Evolutionary conservation across 2,888 invertebrate species (phyloP).

Genomic region (Amiota minor): DNA sequence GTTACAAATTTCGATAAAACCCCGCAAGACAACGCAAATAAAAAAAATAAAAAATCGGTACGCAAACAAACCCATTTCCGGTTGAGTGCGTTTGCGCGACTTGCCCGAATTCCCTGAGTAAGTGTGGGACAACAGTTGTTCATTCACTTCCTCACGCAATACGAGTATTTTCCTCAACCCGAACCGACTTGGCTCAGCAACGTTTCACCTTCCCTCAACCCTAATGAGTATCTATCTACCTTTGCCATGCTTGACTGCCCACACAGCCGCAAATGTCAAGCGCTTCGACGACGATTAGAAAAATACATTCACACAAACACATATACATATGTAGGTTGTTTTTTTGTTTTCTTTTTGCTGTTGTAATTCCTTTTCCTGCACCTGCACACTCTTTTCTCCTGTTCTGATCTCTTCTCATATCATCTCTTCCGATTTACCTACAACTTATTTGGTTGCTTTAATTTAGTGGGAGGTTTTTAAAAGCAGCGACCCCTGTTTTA

Average conservation of each 20-base stretch:
- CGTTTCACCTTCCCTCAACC: not conserved
- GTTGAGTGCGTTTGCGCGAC: slow-evolving; percentile 47
- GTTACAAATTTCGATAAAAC: slow-evolving; percentile 10
- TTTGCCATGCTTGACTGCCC: slow-evolving; percentile 7
- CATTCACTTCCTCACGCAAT: too few species aligned
- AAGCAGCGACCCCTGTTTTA: too few species aligned
- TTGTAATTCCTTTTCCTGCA: not conserved
- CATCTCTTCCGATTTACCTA: too few species aligned
- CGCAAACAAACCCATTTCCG: slow-evolving; percentile 32
- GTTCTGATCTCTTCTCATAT: not conserved
- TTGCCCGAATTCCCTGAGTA: slow-evolving; percentile 11
- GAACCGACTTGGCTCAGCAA: not conserved
- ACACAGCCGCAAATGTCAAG: slow-evolving; percentile 11
- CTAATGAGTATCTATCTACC: too few species aligned
- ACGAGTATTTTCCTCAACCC: not conserved
- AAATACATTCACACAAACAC: not conserved
- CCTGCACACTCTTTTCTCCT: not conserved
- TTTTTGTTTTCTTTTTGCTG: not conserved
- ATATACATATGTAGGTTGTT: not conserved
- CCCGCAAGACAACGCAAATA: not conserved
- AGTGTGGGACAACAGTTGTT: not conserved
- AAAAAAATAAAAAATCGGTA: slow-evolving; percentile 4
- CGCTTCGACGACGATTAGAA: not conserved
- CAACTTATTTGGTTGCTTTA: too few species aligned
- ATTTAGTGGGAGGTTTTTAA: too few species aligned